Evolutionary conservation across 2,113 vertebrate genomes (phyloP).

Genomic region (Indicator indicator): DNA sequence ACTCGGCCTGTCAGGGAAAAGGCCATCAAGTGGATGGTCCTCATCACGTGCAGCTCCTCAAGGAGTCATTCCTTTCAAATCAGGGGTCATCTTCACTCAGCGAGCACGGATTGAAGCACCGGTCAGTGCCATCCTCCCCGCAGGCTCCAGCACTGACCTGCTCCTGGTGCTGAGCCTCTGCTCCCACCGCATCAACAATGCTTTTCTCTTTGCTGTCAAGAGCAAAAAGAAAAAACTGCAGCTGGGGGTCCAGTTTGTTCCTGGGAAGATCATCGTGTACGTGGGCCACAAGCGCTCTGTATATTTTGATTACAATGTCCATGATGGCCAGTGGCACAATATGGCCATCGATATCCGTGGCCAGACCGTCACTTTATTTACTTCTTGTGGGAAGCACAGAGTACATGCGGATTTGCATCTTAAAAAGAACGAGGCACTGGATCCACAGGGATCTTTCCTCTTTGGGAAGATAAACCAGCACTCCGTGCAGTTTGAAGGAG

Average conservation of each 20-base stretch:
- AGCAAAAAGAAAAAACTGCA: slow-evolving; percentile 89
- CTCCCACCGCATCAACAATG: slow-evolving; percentile 91
- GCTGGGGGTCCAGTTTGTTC: slow-evolving; percentile 90
- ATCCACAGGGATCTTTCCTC: slow-evolving; percentile 90
- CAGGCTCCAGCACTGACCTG: slow-evolving; percentile 78
- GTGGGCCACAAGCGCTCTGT: slow-evolving; percentile 87
- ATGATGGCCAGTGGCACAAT: slow-evolving; percentile 93
- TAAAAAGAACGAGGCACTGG: slow-evolving; percentile 82
- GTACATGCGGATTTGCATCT: slow-evolving; percentile 83
- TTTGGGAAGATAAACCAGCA: slow-evolving; percentile 91
- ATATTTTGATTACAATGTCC: slow-evolving; percentile 91
- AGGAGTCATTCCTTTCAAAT: slow-evolving; percentile 91
- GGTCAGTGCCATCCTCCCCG: slow-evolving; percentile 78
- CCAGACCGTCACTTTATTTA: slow-evolving; percentile 85
- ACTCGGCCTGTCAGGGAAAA: slow-evolving; percentile 87
- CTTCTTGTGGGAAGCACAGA: slow-evolving; percentile 87
- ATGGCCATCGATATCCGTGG: slow-evolving; percentile 86
- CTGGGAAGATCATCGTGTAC: slow-evolving; percentile 85
- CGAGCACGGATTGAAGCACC: slow-evolving; percentile 85
- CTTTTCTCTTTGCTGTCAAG: slow-evolving; percentile 89
- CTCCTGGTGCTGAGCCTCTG: slow-evolving; percentile 90
- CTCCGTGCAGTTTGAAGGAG: slow-evolving; percentile 92
- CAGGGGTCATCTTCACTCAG: slow-evolving; percentile 92
- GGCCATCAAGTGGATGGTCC: slow-evolving; percentile 55
- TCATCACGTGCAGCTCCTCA: slow-evolving; percentile 72